Conservation (phyloP, 1,140 invertebrate species). For the Globodera rostochiensis region DNA sequence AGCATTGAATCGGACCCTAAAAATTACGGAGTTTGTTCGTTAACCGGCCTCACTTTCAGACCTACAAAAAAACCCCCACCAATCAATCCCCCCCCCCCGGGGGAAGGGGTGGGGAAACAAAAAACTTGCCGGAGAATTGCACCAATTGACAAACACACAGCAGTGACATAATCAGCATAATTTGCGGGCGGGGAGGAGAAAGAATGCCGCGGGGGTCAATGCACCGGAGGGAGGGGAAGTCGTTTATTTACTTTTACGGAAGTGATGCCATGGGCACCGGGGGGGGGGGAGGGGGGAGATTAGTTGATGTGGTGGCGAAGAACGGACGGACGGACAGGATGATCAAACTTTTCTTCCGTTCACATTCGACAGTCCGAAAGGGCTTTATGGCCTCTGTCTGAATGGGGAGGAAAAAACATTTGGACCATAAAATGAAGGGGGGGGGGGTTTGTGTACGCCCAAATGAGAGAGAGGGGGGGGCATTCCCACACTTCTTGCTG, state of each 20-base stretch:
- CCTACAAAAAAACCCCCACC: too few relatives aligned
- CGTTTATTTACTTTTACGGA: neutral
- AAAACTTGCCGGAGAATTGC: neutral
- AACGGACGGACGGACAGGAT: too few relatives aligned
- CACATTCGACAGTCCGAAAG: too few relatives aligned
- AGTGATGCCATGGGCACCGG: neutral
- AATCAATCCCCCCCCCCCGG: too few relatives aligned
- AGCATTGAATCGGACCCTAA: neutral
- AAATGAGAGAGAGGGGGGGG: neutral
- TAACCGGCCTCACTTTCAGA: neutral
- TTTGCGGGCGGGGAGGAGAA: neutral
- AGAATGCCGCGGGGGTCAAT: neutral
- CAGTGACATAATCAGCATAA: constrained; percentile 5
- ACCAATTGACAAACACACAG: neutral
- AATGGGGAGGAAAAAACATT: neutral
- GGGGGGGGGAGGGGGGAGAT: too few relatives aligned
- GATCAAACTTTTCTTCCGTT: too few relatives aligned
- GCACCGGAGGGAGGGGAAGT: neutral
- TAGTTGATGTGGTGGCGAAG: too few relatives aligned
- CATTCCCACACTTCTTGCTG: neutral
- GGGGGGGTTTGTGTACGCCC: neutral
- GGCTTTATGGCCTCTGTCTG: neutral
- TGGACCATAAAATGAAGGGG: neutral
- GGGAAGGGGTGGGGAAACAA: neutral
- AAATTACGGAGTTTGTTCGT: neutral